Evolutionary conservation across 2,797 vertebrate species (phyloP).

Genomic region (Fistularia commersonii): DNA sequence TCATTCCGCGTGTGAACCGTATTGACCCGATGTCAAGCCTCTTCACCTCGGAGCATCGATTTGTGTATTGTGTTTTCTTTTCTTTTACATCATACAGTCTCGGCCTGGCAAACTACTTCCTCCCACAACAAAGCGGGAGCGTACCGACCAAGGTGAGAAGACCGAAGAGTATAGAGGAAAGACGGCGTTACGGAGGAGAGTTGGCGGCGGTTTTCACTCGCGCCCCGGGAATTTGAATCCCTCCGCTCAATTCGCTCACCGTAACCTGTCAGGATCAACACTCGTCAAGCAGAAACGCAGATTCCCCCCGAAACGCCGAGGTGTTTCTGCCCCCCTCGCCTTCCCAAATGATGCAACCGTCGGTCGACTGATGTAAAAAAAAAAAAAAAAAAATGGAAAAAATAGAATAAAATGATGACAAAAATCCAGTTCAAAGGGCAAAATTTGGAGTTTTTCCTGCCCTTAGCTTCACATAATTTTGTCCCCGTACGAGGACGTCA

Average conservation of each 20-base stretch:
- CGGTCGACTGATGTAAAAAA: too few species aligned
- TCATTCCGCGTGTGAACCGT: conserved; percentile 42
- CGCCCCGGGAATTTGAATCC: conserved; percentile 61
- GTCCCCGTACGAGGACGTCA: too few species aligned
- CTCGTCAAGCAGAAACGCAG: too few species aligned
- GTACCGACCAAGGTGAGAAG: conserved; percentile 67
- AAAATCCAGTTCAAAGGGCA: too few species aligned
- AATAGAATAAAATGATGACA: too few species aligned
- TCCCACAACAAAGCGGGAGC: conserved; percentile 67
- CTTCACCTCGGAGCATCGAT: conserved; percentile 39
- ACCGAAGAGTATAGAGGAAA: conserved; percentile 66
- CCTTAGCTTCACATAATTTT: too few species aligned
- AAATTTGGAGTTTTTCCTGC: too few species aligned
- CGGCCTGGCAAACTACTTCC: conserved; percentile 48
- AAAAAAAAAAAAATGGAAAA: too few species aligned
- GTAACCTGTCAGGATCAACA: conserved; percentile 69
- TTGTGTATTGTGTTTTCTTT: conserved; percentile 54
- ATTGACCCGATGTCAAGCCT: conserved; percentile 47
- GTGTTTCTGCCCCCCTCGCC: conserved; percentile 41
- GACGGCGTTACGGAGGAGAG: conserved; percentile 73
- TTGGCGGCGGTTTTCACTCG: conserved; percentile 64
- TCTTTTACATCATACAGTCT: conserved; percentile 55
- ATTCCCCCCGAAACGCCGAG: too few species aligned
- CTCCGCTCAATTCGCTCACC: conserved; percentile 42
- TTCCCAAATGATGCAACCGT: conserved; percentile 49